Evolutionary conservation across 2,888 invertebrate species (phyloP).

Genomic region (Lathronympha strigana): DNA sequence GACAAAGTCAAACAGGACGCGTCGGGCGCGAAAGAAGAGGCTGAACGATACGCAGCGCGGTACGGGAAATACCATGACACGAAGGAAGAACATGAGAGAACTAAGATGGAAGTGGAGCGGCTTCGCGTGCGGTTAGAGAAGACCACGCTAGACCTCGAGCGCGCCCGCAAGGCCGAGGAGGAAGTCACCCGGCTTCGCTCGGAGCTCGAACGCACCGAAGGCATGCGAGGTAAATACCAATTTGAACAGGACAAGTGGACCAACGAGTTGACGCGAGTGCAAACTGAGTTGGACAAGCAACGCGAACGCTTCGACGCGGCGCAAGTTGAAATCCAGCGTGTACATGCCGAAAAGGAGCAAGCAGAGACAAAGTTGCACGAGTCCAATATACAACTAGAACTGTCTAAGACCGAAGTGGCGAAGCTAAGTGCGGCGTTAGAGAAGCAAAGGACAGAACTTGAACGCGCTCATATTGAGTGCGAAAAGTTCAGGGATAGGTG

Average conservation of each 20-base stretch:
- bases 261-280: constrained; percentile 89
- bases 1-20: constrained; percentile 88
- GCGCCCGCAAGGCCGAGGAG: constrained; percentile 88
- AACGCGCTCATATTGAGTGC: constrained; percentile 93
- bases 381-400: constrained; percentile 90
- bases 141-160: constrained; percentile 90
- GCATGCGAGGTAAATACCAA: constrained; percentile 86
- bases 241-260: constrained; percentile 83
- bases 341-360: constrained; percentile 86
- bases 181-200: constrained; percentile 86
- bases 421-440: constrained; percentile 91
- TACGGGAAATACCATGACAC: constrained; percentile 91
- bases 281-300: constrained; percentile 88
- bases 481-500: constrained; percentile 94
- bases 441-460: constrained; percentile 91
- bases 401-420: constrained; percentile 90
- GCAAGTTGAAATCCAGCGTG: constrained; percentile 89
- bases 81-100: constrained; percentile 90
- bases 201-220: constrained; percentile 90
- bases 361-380: constrained; percentile 90
- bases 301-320: constrained; percentile 90
- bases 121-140: constrained; percentile 92
- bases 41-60: constrained; percentile 88
- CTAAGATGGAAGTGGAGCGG: constrained; percentile 92
- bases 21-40: constrained; percentile 91